Conservation (phyloP, 2,888 invertebrate species). For the Drosophila differens region DNA sequence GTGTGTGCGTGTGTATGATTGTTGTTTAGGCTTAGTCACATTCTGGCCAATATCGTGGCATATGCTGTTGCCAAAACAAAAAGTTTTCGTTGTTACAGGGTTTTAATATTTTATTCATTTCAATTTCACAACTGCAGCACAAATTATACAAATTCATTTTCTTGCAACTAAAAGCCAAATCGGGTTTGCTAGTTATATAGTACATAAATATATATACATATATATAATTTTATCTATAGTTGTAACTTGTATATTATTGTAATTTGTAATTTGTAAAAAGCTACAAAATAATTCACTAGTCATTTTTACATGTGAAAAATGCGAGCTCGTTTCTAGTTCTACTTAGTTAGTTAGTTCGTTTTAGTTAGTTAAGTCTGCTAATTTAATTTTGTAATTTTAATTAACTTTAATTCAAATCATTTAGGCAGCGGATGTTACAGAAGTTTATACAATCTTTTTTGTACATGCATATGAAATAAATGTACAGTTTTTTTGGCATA, state of each 20-base stretch:
- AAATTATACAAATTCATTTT: conserved; percentile 51
- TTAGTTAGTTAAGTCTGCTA: conserved; percentile 48
- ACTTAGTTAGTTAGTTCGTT: conserved; percentile 31
- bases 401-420: conserved; percentile 19
- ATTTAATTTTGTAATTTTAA: conserved; percentile 34
- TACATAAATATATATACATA: conserved; percentile 3
- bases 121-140: conserved; percentile 43
- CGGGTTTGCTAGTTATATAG: conserved; percentile 67
- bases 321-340: conserved; percentile 78
- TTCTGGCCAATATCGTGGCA: conserved; percentile 74
- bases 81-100: conserved; percentile 56
- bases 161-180: conserved; percentile 73
- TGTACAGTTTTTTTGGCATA: conserved; percentile 29
- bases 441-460: conserved; percentile 35
- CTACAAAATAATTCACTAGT: conserved; percentile 81
- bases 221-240: conserved; percentile 8
- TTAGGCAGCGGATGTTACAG: conserved; percentile 57
- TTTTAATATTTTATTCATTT: conserved; percentile 35
- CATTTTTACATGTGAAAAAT: conserved; percentile 83
- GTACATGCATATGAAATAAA: conserved; percentile 45
- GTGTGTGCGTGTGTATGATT: conserved; percentile 18
- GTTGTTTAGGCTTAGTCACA: conserved; percentile 48
- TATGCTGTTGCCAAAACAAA: conserved; percentile 43
- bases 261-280: conserved; percentile 50
- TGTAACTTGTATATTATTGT: conserved; percentile 50